Base-by-base conservation (phyloP, 2,888 invertebrate species). In the Arctia plantaginis region DNA sequence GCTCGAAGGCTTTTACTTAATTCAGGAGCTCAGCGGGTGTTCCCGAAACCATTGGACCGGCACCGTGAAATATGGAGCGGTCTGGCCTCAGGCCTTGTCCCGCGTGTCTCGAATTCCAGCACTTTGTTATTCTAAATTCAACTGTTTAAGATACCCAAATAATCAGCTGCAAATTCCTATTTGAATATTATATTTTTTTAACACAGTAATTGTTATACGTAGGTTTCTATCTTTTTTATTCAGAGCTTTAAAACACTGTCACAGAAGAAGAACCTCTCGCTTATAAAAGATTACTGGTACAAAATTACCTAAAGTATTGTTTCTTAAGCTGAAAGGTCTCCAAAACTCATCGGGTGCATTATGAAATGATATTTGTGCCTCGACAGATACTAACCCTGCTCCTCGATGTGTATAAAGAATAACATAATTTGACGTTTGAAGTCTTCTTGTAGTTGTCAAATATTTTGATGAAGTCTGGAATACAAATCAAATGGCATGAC, bases 21-120 rank as follows among this genome's bases (percentile, higher is more conserved):
- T 97, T 96, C 97, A 97, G 97, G 96, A 97, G 97, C 97, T 96
- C 97, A 97, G 97, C 97, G 96, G 97, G 97, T 96, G 97, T 96
- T 95, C 95, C 95, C 94, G 87, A 93, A 95, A 93, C 92, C 93
- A 92, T 93, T 86, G 91, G 91, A 84, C 86, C 87, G 91, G 89
- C 88, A 88, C 90, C 92, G 95, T 95, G 95, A 95, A 95, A 95
- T 95, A 95, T 95, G 94, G 95, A 92, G 90, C 92, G 89, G 86
- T 82, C 86, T 88, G 91, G 90, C 95, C 95, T 88, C 74, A 88
- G 94, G 95, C 92, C 86, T 85, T 89, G 91, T 92, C 92, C 93
- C 91, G 94, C 94, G 88, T 92, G 90, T 88, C 90, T 93, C 79
- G 90, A 91, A 94, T 94, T 92, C 94, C 90, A 89, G 78, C 85